Evolutionary conservation across 2,888 invertebrate species (phyloP).

Genomic region (Drosophila imparisetae): DNA sequence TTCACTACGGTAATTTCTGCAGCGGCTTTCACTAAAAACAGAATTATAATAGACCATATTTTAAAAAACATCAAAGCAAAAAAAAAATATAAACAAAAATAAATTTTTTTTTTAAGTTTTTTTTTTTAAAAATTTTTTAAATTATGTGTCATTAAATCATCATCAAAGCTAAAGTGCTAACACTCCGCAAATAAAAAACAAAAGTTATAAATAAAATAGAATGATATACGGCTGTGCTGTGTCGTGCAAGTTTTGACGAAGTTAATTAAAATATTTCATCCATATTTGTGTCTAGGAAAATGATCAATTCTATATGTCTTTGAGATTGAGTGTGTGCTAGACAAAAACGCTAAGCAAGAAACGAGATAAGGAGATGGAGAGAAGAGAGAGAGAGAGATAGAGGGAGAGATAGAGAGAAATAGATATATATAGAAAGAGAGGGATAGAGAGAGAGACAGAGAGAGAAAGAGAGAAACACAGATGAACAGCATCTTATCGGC

Average conservation of each 20-base stretch:
- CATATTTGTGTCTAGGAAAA: conserved; percentile 18
- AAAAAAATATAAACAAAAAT: conserved; percentile 16
- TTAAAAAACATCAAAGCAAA: conserved; percentile 4
- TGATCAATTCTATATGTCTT: conserved; percentile 7
- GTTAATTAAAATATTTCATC: conserved; percentile 37
- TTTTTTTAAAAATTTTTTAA: conserved; percentile 41
- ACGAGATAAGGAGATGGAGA: background rate
- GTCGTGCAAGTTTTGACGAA: conserved; percentile 12
- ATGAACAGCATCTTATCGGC: conserved; percentile 29
- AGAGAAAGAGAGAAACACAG: background rate
- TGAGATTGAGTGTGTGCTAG: conserved; percentile 6
- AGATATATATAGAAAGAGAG: background rate
- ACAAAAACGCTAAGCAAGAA: conserved; percentile 7
- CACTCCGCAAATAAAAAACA: conserved; percentile 19
- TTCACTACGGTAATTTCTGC: conserved; percentile 36
- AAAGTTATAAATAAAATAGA: conserved; percentile 18
- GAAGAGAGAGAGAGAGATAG: background rate
- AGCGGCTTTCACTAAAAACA: conserved; percentile 37
- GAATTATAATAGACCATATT: conserved; percentile 17
- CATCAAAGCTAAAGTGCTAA: conserved; percentile 51
- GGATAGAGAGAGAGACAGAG: background rate
- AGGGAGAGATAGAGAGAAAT: background rate
- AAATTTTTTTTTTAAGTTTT: conserved; percentile 19
- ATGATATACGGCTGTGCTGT: conserved; percentile 23
- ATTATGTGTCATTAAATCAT: conserved; percentile 65